Percentiles rank a stretch among this genome's conserved stretches.
These are phyloP conservation scores for Colostygia pectinataria DNA, from an alignment of 2,888 invertebrate genomes.

Conservation along the genomic window DNA sequence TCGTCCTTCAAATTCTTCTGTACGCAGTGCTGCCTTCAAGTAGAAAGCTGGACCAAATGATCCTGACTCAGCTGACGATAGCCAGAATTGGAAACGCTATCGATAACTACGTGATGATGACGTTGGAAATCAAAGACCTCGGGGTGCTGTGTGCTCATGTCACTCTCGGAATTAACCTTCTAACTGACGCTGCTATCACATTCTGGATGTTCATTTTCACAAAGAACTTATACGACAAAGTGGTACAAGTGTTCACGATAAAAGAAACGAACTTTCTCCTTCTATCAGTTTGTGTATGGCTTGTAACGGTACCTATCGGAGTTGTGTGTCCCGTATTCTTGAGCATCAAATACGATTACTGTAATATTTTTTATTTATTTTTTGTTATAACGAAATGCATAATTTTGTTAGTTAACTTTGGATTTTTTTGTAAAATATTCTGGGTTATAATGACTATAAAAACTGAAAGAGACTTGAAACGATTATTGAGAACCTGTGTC, in stretches of 20 bases:
- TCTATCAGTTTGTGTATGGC: slow-evolving; percentile 47
- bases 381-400: slow-evolving; percentile 52
- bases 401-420: slow-evolving; percentile 41
- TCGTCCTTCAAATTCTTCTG: slow-evolving; percentile 32
- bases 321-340: slow-evolving; percentile 19
- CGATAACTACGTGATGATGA: slow-evolving; percentile 44
- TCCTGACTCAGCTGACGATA: slow-evolving; percentile 52
- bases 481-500: slow-evolving; percentile 37
- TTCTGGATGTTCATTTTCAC: slow-evolving; percentile 64
- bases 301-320: slow-evolving; percentile 46
- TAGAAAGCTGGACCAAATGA: slow-evolving; percentile 58
- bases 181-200: slow-evolving; percentile 54
- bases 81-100: slow-evolving; percentile 52
- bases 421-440: slow-evolving; percentile 57
- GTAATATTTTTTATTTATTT: slow-evolving; percentile 36
- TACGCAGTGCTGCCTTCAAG: slow-evolving; percentile 45
- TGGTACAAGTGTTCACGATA: slow-evolving; percentile 54
- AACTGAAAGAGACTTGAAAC: slow-evolving; percentile 21
- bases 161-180: slow-evolving; percentile 35
- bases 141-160: slow-evolving; percentile 18
- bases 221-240: slow-evolving; percentile 63
- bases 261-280: slow-evolving; percentile 40
- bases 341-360: slow-evolving; percentile 2
- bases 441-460: slow-evolving; percentile 39
- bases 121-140: slow-evolving; percentile 11